Evolutionary conservation across 2,797 vertebrate species (phyloP).

Genomic region (Phoeniculus purpureus): DNA sequence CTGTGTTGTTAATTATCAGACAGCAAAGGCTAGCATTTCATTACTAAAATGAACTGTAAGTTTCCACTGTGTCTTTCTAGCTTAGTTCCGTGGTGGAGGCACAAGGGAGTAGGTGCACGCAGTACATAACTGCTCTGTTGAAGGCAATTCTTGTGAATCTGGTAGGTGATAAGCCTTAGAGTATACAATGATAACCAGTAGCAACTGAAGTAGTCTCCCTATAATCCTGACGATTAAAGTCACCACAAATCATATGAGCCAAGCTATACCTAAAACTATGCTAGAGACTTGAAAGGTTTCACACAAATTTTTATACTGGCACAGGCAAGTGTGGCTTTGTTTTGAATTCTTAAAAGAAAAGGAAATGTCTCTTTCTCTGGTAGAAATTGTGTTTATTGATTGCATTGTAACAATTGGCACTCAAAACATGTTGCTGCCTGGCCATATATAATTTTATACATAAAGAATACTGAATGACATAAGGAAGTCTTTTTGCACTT

Average conservation of each 20-base stretch:
- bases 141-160: neutral
- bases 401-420: neutral
- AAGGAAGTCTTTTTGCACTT: neutral
- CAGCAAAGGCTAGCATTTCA: neutral
- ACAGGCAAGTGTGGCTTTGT: neutral
- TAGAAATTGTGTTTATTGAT: neutral
- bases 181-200: rapidly evolving
- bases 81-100: neutral
- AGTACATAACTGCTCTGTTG: neutral
- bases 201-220: neutral
- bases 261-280: neutral
- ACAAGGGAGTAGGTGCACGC: neutral
- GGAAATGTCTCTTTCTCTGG: neutral
- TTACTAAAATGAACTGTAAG: neutral
- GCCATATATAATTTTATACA: neutral
- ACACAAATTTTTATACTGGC: neutral
- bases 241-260: neutral
- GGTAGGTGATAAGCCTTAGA: neutral
- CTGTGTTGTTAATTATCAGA: constrained; percentile 21
- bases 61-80: neutral
- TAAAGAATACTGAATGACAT: neutral
- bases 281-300: neutral
- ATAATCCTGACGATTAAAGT: rapidly evolving
- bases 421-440: neutral
- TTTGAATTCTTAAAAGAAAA: neutral